These are phyloP conservation scores for Automeris io DNA, from an alignment of 2,888 invertebrate genomes.

Conservation along the genomic window DNA sequence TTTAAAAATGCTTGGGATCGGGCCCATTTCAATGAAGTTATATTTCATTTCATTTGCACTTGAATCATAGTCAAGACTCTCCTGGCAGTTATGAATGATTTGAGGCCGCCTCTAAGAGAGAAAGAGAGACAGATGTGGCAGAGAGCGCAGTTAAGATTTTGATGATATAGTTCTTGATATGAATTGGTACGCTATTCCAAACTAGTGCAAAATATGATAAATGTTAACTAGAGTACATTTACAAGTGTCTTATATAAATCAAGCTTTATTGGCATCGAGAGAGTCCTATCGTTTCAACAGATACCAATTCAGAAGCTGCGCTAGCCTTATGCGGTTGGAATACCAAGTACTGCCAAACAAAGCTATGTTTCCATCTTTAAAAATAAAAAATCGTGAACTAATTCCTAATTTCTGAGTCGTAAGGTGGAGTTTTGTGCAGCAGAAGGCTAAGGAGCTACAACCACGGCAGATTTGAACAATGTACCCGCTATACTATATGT, in stretches of 20 bases:
- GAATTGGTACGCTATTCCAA: no score
- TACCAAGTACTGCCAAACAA: conserved; percentile 20
- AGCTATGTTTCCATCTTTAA: conserved; percentile 12
- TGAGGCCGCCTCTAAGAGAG: no score
- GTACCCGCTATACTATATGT: conserved; percentile 52
- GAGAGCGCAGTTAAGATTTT: no score
- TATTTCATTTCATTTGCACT: no score
- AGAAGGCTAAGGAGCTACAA: conserved; percentile 4
- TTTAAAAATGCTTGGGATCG: no score
- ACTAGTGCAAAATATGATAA: conserved; percentile 6
- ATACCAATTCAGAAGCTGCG: conserved; percentile 69
- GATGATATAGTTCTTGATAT: no score
- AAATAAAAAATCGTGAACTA: conserved; percentile 10
- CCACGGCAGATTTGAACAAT: conserved; percentile 31
- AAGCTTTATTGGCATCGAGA: conserved; percentile 65
- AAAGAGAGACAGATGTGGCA: no score
- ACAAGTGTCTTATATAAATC: conserved; percentile 59
- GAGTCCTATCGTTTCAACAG: conserved; percentile 64
- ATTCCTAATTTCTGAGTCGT: conserved; percentile 8
- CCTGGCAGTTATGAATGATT: no score
- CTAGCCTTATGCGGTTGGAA: conserved; percentile 57
- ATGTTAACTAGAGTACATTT: conserved; percentile 27
- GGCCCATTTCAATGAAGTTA: no score
- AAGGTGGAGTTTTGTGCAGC: conserved; percentile 17
- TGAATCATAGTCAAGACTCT: no score